Base-by-base conservation (phyloP, 1,140 invertebrate species). In the Portunus trituberculatus region DNA sequence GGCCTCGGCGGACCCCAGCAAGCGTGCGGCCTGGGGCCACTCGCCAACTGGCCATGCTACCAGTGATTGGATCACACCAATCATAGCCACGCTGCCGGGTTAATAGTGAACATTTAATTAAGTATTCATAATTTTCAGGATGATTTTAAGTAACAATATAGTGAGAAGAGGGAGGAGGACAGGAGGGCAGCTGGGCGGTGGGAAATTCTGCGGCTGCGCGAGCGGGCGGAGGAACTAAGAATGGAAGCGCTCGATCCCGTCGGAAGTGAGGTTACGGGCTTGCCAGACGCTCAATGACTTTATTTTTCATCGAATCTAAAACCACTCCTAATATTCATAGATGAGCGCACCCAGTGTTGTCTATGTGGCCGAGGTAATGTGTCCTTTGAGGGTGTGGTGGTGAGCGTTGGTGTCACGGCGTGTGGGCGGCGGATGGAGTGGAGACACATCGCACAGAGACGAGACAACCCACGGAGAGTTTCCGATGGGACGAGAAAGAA, bases 241-340 rank as follows among this genome's bases (percentile, higher is more conserved):
- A 94, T 94, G 93, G 93, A 94, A 94, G 93, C 93, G 93, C 93
- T 94, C 93, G 93, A 94, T 94, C 93, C 86, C 87, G 76, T 67
- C 93, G 93, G 93, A 94, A 94, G 93, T 94, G 93, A 89, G 93
- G 87, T 88, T 39, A 94, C 87, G 20, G 25, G 39, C 83, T 59
- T 94, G 86, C 93, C 93, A 89, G 93, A 94, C 93, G 93, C 52
- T 46, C 88, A 48, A 90, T 90, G 20, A 90, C 45, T 90, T 90
- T 48, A 52, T 25, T 52, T 46, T 39, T 46, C 88, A n/a, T 90
- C 48, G n/a, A 31, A 20, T 90, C 67, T 25, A 25, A 76, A 76
- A 76, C 67, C 67, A 20, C 25, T 25, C 25, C 12, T 76, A n/a
- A 76, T 76, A n/a, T 7, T n/a, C 20, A n/a, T 2, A 7, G 4